phyloP scores from a whole-genome alignment of 2,888 invertebrate species.

The Tachina grossa region DNA sequence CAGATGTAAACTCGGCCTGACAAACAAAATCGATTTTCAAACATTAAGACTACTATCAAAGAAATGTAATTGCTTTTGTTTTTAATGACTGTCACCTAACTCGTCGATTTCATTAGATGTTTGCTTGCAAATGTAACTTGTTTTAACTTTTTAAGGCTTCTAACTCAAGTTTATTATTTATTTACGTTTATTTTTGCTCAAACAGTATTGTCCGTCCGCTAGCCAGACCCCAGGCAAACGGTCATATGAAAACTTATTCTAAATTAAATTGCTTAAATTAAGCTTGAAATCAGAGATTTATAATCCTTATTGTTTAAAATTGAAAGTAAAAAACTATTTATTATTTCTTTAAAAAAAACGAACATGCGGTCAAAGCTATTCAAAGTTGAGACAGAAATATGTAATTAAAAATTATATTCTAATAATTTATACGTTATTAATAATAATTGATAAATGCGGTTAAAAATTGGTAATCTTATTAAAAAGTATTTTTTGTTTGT shows the following conservation, averaged over 20 bases:
- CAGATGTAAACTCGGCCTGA: too few relatives aligned
- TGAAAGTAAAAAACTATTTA: conserved; percentile 23
- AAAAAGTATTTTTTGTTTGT: neutral
- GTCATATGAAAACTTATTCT: neutral
- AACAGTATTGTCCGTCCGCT: conserved; percentile 81
- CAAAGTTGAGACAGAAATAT: neutral
- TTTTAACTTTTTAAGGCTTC: conserved; percentile 64
- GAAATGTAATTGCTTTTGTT: neutral
- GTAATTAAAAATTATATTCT: conserved; percentile 44
- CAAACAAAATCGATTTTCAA: neutral
- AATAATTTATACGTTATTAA: conserved; percentile 30
- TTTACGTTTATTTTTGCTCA: conserved; percentile 84
- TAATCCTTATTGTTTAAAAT: conserved; percentile 6
- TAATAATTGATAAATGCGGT: conserved; percentile 56
- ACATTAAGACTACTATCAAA: neutral
- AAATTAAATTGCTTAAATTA: conserved; percentile 31
- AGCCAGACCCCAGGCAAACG: neutral
- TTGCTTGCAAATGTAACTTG: conserved; percentile 26
- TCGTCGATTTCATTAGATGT: neutral
- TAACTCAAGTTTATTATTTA: conserved; percentile 24
- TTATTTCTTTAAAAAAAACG: neutral
- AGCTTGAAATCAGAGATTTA: conserved; percentile 26
- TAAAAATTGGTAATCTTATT: conserved; percentile 5
- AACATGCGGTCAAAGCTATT: conserved; percentile 22
- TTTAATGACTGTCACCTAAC: conserved; percentile 10